Conservation (phyloP, 2,113 vertebrate species). For the Pollimyrus isidori region DNA sequence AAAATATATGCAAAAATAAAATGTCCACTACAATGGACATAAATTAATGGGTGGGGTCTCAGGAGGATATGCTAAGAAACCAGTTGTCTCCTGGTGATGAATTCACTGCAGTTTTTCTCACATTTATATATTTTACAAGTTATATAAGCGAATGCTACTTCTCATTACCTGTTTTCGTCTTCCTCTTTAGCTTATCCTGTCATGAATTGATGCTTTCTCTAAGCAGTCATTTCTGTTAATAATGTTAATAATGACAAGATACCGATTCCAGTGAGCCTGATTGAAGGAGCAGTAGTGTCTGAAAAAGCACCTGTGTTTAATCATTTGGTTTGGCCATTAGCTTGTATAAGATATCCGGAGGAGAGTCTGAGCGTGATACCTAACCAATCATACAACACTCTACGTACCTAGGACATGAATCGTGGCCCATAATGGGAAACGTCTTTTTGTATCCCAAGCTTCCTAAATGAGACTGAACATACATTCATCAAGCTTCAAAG, state of each 20-base stretch:
- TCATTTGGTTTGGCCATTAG: background rate
- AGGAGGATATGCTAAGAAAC: background rate
- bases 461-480: background rate
- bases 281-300: background rate
- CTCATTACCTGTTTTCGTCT: background rate
- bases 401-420: background rate
- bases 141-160: background rate
- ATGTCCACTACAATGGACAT: too few species aligned
- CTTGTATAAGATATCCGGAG: background rate
- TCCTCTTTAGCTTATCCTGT: background rate
- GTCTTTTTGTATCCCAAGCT: background rate
- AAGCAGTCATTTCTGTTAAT: background rate
- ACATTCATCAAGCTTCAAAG: background rate
- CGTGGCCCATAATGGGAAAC: background rate
- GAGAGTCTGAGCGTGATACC: background rate
- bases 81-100: background rate
- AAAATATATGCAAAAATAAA: too few species aligned
- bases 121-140: background rate
- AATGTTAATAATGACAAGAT: background rate
- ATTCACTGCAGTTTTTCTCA: background rate
- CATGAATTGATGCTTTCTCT: background rate
- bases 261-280: background rate
- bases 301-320: background rate
- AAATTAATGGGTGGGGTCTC: too few species aligned
- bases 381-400: background rate